Evolutionary conservation across 2,797 vertebrate genomes (phyloP).

Genomic region (Karalla daura): DNA sequence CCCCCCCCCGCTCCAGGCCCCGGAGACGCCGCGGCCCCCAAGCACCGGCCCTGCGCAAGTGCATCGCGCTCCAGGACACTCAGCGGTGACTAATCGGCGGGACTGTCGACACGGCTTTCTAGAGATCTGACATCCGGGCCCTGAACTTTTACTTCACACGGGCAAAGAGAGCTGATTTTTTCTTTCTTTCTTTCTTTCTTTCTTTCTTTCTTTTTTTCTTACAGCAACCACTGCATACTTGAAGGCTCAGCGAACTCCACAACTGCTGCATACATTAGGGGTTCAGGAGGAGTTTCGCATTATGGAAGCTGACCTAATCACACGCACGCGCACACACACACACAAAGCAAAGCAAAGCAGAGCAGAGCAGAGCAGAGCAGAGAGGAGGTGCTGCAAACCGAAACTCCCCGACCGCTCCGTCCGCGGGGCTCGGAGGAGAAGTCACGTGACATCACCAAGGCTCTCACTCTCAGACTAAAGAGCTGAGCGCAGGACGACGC

Average conservation of each 20-base stretch:
- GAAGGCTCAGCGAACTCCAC: conserved; percentile 51
- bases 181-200: conserved; percentile 38
- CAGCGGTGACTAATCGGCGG: conserved; percentile 41
- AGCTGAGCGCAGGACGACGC: conserved; percentile 29
- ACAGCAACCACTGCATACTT: conserved; percentile 66
- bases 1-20: too few species aligned
- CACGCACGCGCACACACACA: background rate
- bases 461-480: conserved; percentile 46
- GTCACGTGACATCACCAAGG: conserved; percentile 47
- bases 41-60: background rate
- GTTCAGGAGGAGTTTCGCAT: conserved; percentile 47
- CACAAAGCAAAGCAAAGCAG: background rate
- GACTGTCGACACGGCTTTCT: conserved; percentile 28
- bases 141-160: conserved; percentile 1
- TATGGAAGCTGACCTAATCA: conserved; percentile 32
- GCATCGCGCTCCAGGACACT: conserved; percentile 9
- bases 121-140: conserved; percentile 27
- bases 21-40: background rate
- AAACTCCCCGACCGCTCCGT: conserved; percentile 47
- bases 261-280: conserved; percentile 58
- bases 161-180: too few species aligned
- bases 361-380: too few species aligned
- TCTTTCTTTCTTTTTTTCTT: conserved; percentile 18
- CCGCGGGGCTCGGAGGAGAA: conserved; percentile 32
- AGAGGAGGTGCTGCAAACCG: conserved; percentile 38